These are phyloP conservation scores for Polyodon spathula DNA, from an alignment of 2,113 vertebrate genomes.

Conservation along the genomic window DNA sequence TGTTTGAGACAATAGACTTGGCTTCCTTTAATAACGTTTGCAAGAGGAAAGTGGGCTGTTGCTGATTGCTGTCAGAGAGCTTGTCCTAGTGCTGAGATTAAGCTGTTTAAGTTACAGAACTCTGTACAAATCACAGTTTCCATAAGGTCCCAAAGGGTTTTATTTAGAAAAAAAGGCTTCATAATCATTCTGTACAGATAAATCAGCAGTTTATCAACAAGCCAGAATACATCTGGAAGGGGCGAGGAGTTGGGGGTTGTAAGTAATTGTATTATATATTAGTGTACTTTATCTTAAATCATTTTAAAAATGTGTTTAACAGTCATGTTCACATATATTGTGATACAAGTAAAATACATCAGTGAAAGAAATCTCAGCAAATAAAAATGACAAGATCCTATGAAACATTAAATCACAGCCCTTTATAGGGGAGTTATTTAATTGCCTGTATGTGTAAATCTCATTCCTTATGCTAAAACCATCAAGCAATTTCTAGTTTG, in stretches of 20 bases:
- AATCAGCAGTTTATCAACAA: not conserved
- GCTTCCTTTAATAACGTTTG: not conserved
- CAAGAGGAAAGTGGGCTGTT: not conserved
- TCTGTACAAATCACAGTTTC: not conserved
- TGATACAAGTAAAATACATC: not conserved
- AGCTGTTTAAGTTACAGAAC: not conserved
- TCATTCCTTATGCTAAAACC: constrained; percentile 78
- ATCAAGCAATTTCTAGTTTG: constrained; percentile 76
- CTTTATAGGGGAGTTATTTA: not conserved
- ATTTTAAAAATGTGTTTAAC: not conserved
- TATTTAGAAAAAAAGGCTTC: too few relatives aligned
- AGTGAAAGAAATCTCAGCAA: not conserved
- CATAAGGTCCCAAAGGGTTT: not conserved
- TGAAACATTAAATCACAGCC: not conserved
- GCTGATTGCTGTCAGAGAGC: not conserved
- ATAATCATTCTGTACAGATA: not conserved
- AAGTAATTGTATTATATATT: not conserved
- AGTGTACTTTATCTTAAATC: not conserved
- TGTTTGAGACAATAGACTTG: too few relatives aligned
- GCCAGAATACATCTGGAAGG: not conserved
- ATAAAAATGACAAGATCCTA: not conserved
- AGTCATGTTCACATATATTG: not conserved
- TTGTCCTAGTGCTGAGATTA: too few relatives aligned
- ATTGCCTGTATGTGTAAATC: constrained; percentile 39
- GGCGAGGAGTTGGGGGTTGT: not conserved